Evolutionary conservation across 2,888 invertebrate species (phyloP).

Genomic region (Biston stratarius): DNA sequence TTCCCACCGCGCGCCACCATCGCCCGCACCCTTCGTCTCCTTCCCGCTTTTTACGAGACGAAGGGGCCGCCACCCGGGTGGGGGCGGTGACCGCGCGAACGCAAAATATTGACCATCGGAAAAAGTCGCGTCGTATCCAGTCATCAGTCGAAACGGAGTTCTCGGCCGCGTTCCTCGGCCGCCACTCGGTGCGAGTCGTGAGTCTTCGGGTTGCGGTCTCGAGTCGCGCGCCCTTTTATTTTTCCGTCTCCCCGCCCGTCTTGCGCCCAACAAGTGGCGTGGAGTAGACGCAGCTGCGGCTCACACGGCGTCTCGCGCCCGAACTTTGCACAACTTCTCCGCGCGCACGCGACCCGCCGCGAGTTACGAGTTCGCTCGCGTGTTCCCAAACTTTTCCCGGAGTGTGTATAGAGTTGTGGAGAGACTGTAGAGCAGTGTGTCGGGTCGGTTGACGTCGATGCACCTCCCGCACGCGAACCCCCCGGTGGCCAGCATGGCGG

Average conservation of each 20-base stretch:
- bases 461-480: constrained; percentile 88
- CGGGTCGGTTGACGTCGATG: constrained; percentile 84
- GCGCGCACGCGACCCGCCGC: constrained; percentile 63
- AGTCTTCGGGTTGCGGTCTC: constrained; percentile 84
- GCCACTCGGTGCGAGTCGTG: constrained; percentile 80
- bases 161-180: constrained; percentile 79
- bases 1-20: constrained; percentile 76
- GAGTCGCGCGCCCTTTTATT: constrained; percentile 74
- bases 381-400: constrained; percentile 74
- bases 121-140: constrained; percentile 87
- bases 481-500: constrained; percentile 89
- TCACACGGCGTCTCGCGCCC: constrained; percentile 79
- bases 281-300: constrained; percentile 67
- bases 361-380: constrained; percentile 63
- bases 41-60: constrained; percentile 87
- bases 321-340: constrained; percentile 79
- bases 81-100: constrained; percentile 85
- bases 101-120: constrained; percentile 88
- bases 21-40: constrained; percentile 84
- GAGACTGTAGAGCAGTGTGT: constrained; percentile 75
- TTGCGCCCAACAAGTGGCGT: constrained; percentile 84
- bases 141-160: constrained; percentile 86
- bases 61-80: constrained; percentile 83
- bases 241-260: constrained; percentile 82
- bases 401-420: constrained; percentile 72